phyloP scores from a whole-genome alignment of 2,888 invertebrate species.

The Sussaba pulchella region DNA sequence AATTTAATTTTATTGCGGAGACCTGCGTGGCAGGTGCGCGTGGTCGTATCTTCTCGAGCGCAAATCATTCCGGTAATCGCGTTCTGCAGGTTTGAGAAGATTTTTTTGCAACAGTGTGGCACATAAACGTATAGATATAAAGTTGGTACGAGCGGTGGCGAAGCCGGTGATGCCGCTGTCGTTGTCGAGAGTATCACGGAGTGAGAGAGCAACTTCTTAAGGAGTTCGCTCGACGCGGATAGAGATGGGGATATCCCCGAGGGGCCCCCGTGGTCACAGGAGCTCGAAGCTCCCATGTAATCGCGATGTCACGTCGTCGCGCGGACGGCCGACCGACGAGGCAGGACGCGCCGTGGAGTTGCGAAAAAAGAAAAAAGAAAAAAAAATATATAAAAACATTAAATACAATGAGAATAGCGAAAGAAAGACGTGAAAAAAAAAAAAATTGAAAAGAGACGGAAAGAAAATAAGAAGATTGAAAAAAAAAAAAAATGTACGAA shows the following conservation, averaged over 20 bases:
- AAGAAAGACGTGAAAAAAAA: slow-evolving; percentile 32
- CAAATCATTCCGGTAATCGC: slow-evolving; percentile 47
- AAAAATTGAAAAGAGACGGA: slow-evolving; percentile 56
- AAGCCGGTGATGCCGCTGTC: slow-evolving; percentile 15
- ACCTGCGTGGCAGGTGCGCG: slow-evolving; percentile 44
- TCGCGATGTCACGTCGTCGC: slow-evolving; percentile 78
- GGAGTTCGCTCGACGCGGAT: slow-evolving; percentile 20
- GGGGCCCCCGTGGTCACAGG: slow-evolving; percentile 48
- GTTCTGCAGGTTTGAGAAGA: slow-evolving; percentile 16
- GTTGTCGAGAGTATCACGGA: slow-evolving; percentile 3
- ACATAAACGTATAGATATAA: too few relatives aligned
- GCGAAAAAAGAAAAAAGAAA: slow-evolving; percentile 63
- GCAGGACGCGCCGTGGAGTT: slow-evolving; percentile 66
- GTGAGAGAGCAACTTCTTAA: slow-evolving; percentile 25
- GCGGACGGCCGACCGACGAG: slow-evolving; percentile 72
- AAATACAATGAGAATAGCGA: slow-evolving; percentile 7
- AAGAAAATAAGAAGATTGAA: slow-evolving; percentile 5
- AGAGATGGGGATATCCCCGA: slow-evolving; percentile 9
- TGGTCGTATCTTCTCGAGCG: slow-evolving; percentile 36
- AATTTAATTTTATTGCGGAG: slow-evolving; percentile 53
- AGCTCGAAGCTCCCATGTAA: slow-evolving; percentile 75
- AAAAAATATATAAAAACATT: too few relatives aligned
- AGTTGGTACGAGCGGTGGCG: too few relatives aligned
- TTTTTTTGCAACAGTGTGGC: slow-evolving; percentile 18
- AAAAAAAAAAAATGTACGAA: not conserved